Evolutionary conservation across 2,888 invertebrate genomes (phyloP), one percentile per base, ranked within the genome.

Genomic region (Drosophila vallismaia): DNA sequence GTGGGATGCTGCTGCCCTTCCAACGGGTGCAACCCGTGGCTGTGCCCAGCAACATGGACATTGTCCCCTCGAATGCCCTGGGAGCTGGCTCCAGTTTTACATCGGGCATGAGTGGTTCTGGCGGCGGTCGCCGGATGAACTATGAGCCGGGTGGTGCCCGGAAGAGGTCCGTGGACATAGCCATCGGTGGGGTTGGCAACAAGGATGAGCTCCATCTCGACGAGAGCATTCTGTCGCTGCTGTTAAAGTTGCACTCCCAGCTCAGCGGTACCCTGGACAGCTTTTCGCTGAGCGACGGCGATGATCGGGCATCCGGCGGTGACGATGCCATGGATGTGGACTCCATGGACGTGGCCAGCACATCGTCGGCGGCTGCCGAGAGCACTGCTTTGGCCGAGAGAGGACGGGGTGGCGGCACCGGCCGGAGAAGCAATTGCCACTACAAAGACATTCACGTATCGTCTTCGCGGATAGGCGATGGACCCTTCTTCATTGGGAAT

Each of bases 161-260:
- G 0, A 91, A 92, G 56, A 89, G 91, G 2, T 86, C 90, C 5
- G 90, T 92, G 2, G 92, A 92, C 90, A 89, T 92, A 80, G 74
- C 92, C 84, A 83, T 90, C 44, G 89, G 90, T 76, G 88, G 90
- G 76, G 54, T 31, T 8, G 33, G 45, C 49, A 93, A 92, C 58
- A 93, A 93, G 40, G 91, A 91, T 55, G 92, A 94, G 38, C 93
- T 95, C 10, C 93, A 94, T 28, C 93, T 97, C 57, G 96, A 96
- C 85, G 97, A 97, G 91, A 98, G 97, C 69, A 96, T 99, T 73
- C 94, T 99, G 77, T 97, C 98, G 0, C 92, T 98, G 53, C 92
- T 99, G 45, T 92, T 98, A 55, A 97, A 97, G 90, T 93, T 98
- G 10, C 98, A 99, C 91, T 96, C 97, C 2, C 97, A 98, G 89